Evolutionary conservation across 2,797 vertebrate genomes (phyloP), one percentile per base, ranked within the genome.

Genomic region (Sphenopsis melanotis): DNA sequence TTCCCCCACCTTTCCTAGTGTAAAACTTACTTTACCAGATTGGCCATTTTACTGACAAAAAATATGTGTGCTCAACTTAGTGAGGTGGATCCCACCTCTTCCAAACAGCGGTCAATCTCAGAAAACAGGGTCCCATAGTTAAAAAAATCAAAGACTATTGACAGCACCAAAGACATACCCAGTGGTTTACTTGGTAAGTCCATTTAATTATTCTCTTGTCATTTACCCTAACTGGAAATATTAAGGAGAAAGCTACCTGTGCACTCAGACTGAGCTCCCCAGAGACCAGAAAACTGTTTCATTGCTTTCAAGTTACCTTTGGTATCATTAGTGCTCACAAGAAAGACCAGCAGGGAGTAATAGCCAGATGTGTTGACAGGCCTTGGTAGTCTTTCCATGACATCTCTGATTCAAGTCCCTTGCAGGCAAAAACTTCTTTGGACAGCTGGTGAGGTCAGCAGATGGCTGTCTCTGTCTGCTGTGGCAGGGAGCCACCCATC

Each of bases 61-160:
- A 60, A 29, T 13, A 19, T 1, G 0, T 12, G 8, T n/a, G 23
- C 16, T 30, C 7, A 4, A 2, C 27, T 34, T 29, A n/a, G 10
- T 53, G 47, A 85, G 29, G 20, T n/a, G 24, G 29, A 77, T 53
- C 10, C 29, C 34, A 61, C 7, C 13, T 60, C 15, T 69, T 36
- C 19, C 19, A 75, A 32, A 19, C 11, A 53, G 6, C 24, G 46
- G 34, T 53, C 34, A 76, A 8, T 69, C 55, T 39, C 55, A 60
- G 24, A 11, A 76, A 76, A 46, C 6, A 53, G 20, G 5, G 16
- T 46, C 9, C n/a, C 24, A n/a, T 34, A 27, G 24, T 46, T 53
- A 53, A 36, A 61, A 59, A 60, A 39, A 39, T 20, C 34, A 52
- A 77, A 17, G 19, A 9, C 34, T 39, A 13, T 21, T 85, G 20